These are phyloP conservation scores for Clistopyga incitator DNA, from an alignment of 2,888 invertebrate species.

Conservation along the genomic window DNA sequence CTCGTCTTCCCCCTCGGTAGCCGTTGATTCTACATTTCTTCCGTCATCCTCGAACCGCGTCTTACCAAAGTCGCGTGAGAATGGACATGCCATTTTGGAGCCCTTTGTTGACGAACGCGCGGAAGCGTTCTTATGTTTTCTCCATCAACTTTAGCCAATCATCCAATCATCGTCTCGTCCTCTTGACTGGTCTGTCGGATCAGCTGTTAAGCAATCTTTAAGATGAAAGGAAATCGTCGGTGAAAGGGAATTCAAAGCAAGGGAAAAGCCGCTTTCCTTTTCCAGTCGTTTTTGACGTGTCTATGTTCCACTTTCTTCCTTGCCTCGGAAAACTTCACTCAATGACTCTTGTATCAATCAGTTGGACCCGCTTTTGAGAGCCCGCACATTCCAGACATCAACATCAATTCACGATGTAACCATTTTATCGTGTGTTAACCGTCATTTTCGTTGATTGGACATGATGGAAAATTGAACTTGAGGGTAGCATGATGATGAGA, in stretches of 20 bases:
- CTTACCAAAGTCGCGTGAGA: constrained; percentile 74
- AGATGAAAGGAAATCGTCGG: background rate
- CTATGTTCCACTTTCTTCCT: background rate
- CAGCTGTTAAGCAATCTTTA: background rate
- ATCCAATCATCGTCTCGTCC: background rate
- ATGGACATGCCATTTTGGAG: constrained; percentile 81
- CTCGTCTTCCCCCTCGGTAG: constrained; percentile 57
- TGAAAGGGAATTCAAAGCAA: background rate
- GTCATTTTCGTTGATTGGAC: constrained; percentile 8
- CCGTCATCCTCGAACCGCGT: constrained; percentile 70
- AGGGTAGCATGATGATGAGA: constrained; percentile 18
- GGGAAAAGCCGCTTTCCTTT: background rate
- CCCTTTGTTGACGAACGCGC: constrained; percentile 7
- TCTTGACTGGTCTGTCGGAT: background rate
- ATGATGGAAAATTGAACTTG: constrained; percentile 22
- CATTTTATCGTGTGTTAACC: constrained; percentile 39
- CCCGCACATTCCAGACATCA: constrained; percentile 3
- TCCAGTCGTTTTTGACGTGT: background rate
- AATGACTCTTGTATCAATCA: constrained; percentile 5
- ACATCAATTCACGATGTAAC: constrained; percentile 9
- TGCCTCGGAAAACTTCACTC: background rate
- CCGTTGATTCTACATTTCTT: constrained; percentile 60
- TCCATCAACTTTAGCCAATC: constrained; percentile 33
- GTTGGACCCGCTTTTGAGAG: constrained; percentile 10
- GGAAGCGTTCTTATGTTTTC: constrained; percentile 25